These are phyloP conservation scores for Ataeniobius toweri DNA, from an alignment of 2,797 vertebrate genomes.

Conservation along the genomic window DNA sequence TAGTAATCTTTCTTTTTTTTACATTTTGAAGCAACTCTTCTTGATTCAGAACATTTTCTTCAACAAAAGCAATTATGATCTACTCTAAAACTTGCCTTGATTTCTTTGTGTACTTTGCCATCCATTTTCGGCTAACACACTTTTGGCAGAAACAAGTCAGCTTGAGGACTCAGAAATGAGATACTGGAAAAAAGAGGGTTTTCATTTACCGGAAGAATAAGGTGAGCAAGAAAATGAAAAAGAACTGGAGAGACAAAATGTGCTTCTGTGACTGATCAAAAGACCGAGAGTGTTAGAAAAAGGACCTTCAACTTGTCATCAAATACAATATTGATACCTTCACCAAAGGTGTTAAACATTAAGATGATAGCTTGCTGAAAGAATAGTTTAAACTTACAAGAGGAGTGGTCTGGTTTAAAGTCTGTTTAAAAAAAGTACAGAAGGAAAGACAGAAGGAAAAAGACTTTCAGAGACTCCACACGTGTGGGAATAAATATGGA, in stretches of 20 bases:
- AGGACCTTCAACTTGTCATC: conserved; percentile 36
- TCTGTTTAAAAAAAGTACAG: conserved; percentile 2
- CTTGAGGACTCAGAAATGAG: conserved; percentile 28
- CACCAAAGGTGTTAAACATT: conserved; percentile 40
- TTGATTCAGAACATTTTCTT: background rate
- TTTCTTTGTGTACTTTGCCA: conserved; percentile 19
- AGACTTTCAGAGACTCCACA: conserved; percentile 9
- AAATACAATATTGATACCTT: conserved; percentile 44
- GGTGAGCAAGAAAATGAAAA: conserved; percentile 31
- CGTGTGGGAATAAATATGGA: conserved; percentile 25
- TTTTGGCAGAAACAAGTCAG: conserved; percentile 16
- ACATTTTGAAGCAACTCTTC: background rate
- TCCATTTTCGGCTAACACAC: background rate
- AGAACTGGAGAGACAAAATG: conserved; percentile 8
- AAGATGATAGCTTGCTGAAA: conserved; percentile 35
- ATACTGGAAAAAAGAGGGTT: conserved; percentile 36
- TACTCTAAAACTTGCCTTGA: background rate
- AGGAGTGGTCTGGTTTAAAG: conserved; percentile 16
- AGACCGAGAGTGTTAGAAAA: background rate
- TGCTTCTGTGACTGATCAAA: background rate
- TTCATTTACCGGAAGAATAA: conserved; percentile 28
- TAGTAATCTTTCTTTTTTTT: background rate
- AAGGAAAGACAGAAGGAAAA: background rate
- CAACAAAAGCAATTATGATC: conserved; percentile 1
- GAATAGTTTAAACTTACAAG: conserved; percentile 38